A percentile compares a stretch with the other conserved stretches of the same genome.
Conservation (phyloP, 2,888 invertebrate genomes). For the Pinctada fucata region DNA sequence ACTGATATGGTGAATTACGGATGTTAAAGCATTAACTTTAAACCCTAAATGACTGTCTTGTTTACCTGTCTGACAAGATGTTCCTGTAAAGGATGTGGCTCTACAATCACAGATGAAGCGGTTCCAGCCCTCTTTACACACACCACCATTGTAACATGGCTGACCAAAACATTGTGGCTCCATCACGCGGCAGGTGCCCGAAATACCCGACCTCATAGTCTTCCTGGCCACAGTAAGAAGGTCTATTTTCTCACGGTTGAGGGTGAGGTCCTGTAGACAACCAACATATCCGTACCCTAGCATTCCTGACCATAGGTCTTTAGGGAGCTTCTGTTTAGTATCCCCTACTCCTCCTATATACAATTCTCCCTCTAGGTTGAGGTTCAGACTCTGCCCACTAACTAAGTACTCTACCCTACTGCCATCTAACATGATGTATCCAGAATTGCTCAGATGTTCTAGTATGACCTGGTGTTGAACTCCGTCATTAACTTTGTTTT, state of each 20-base stretch:
- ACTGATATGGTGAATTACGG: no score
- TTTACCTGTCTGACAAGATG: constrained; percentile 91
- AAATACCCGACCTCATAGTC: constrained; percentile 93
- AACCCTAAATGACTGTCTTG: no score
- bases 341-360: constrained; percentile 88
- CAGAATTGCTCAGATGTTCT: constrained; percentile 85
- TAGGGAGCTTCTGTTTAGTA: constrained; percentile 84
- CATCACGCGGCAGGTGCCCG: constrained; percentile 89
- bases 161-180: constrained; percentile 81
- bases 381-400: constrained; percentile 88
- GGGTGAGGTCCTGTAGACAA: constrained; percentile 91
- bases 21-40: no score
- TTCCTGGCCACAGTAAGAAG: constrained; percentile 91
- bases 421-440: constrained; percentile 90
- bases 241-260: constrained; percentile 92
- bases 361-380: constrained; percentile 92
- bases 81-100: constrained; percentile 90
- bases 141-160: constrained; percentile 93
- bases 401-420: constrained; percentile 78
- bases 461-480: constrained; percentile 94
- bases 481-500: constrained; percentile 88
- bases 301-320: constrained; percentile 93
- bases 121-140: constrained; percentile 96
- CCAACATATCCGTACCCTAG: constrained; percentile 94
- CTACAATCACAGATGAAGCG: constrained; percentile 95